Conservation (phyloP, 2,888 invertebrate species). For the Panopea generosa region DNA sequence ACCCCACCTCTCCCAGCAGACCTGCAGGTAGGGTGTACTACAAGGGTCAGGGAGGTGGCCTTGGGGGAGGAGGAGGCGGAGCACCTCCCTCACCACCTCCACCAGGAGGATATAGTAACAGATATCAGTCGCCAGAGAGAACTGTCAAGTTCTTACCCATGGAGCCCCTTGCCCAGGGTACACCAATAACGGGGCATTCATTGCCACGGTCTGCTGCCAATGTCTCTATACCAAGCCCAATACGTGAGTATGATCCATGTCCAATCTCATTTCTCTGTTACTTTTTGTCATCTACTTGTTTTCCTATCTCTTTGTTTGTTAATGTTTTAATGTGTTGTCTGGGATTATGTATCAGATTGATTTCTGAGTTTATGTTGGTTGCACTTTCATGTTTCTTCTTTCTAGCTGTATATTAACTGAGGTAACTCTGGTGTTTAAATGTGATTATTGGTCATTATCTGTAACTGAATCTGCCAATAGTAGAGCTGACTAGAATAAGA, state of each 20-base stretch:
- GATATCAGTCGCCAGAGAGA: conserved; percentile 50
- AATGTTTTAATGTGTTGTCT: too few relatives aligned
- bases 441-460: too few relatives aligned
- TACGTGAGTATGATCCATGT: conserved; percentile 67
- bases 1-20: conserved; percentile 59
- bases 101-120: conserved; percentile 32
- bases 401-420: too few relatives aligned
- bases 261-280: not conserved
- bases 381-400: too few relatives aligned
- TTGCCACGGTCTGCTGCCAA: conserved; percentile 54
- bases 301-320: too few relatives aligned
- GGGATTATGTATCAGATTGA: too few relatives aligned
- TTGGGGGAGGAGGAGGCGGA: conserved; percentile 45
- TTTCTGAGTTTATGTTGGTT: too few relatives aligned
- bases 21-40: conserved; percentile 67
- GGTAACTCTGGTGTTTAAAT: too few relatives aligned
- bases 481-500: too few relatives aligned
- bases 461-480: too few relatives aligned
- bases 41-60: conserved; percentile 47
- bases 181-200: conserved; percentile 67
- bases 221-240: conserved; percentile 72
- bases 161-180: conserved; percentile 76
- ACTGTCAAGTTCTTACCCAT: conserved; percentile 64
- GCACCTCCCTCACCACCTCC: conserved; percentile 50
- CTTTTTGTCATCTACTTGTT: too few relatives aligned